Percentiles rank a stretch among this genome's conserved stretches.
phyloP scores from a whole-genome alignment of 1,140 invertebrate genomes.

The Drosophila kikkawai region DNA sequence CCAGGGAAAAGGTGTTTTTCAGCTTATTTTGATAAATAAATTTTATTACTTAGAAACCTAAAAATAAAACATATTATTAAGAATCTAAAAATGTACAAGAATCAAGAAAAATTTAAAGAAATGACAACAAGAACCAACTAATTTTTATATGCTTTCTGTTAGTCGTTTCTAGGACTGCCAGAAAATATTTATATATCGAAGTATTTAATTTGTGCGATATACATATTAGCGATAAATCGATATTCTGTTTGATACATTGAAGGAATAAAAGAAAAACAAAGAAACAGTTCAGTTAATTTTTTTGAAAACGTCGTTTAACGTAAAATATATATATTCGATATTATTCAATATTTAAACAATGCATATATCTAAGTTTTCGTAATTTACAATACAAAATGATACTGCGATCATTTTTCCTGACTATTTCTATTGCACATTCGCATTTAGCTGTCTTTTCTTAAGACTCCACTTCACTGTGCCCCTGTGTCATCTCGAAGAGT shows the following conservation, averaged over 20 bases:
- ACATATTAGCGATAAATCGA: neutral
- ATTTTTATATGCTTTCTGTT: too few species aligned
- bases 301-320: too few species aligned
- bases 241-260: neutral
- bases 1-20: neutral
- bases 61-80: too few species aligned
- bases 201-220: neutral
- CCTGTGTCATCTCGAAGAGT: conserved; percentile 17
- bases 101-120: too few species aligned
- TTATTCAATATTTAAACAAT: neutral
- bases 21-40: neutral
- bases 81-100: too few species aligned
- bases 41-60: neutral
- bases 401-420: neutral
- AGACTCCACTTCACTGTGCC: conserved; percentile 11
- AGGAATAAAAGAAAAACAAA: neutral
- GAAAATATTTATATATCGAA: neutral
- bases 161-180: too few species aligned
- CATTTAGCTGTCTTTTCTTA: neutral
- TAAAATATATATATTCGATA: neutral
- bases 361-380: neutral
- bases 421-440: neutral
- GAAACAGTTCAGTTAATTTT: too few species aligned
- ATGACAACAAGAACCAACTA: too few species aligned
- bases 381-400: neutral